Evolutionary conservation across 2,888 invertebrate genomes (phyloP), one percentile per base, ranked within the genome.

Genomic region (Tenodera sinensis): DNA sequence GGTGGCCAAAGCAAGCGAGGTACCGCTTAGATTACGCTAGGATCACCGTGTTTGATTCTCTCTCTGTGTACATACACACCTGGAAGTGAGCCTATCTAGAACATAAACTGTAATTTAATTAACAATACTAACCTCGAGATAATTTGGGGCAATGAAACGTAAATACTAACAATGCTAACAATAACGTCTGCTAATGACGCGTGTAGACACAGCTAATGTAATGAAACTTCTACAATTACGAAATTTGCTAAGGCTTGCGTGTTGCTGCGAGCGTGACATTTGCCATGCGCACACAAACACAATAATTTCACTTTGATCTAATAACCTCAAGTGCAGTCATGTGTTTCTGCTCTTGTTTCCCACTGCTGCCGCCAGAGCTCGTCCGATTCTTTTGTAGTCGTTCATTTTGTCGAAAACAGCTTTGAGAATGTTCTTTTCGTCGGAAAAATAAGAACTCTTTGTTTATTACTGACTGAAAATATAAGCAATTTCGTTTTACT

Each of bases 111-210:
- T 85, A 47, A 85, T 85, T 47, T 85, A 85, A 85, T 85, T 85
- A 85, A 47, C 27, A 85, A 47, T 85, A 27, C 85, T 85, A 85
- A 85, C 85, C 47, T 85, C 27, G 47, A 47, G 85, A 85, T 47
- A 85, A 85, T 85, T 28, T 85, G 85, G 47, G 85, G 27, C 85
- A 85, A 85, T 85, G 85, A 85, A 85, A 85, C 85, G 47, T 47
- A 85, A 85, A 85, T 85, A 85, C 85, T 47, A 34, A 85, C 85
- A 47, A 34, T n/a, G 47, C 34, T 85, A 85, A 85, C 47, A 84
- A 85, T 85, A 85, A 47, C 85, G 42, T 14, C 42, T n/a, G 34
- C 47, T 85, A 85, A 85, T 85, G 85, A 27, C 27, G 34, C 84
- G 42, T 25, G n/a, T 85, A 47, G 27, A 25, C n/a, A 85, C 27